These are phyloP conservation scores for Tachysurus vachellii DNA, from an alignment of 2,113 vertebrate genomes.

Conservation along the genomic window DNA sequence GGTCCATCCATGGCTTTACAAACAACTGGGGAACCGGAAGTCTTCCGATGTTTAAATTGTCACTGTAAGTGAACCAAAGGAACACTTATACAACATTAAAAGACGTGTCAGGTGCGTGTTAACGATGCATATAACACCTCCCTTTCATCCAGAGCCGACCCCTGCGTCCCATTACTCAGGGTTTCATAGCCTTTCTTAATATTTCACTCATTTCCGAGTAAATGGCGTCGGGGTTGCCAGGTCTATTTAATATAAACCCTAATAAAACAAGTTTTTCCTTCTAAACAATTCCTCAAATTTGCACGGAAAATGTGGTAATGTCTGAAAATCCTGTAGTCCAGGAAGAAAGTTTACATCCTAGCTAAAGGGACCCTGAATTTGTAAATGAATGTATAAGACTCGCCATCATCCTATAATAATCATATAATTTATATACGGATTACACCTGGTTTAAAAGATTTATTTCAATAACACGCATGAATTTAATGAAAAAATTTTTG, in stretches of 20 bases:
- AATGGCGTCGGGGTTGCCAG: background rate
- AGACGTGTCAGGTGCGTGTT: background rate
- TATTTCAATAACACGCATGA: no score
- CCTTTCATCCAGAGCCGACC: background rate
- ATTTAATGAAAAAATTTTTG: no score
- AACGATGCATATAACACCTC: background rate
- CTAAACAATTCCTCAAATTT: no score
- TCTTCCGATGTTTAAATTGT: background rate
- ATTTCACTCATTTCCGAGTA: background rate
- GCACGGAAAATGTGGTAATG: no score
- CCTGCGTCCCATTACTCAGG: background rate
- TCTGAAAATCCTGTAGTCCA: no score
- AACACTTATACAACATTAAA: background rate
- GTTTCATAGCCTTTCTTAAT: background rate
- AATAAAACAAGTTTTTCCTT: background rate
- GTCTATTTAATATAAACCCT: background rate
- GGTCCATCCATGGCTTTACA: conserved; percentile 48
- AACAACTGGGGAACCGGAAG: background rate
- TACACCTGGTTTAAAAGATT: no score
- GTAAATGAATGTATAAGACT: no score
- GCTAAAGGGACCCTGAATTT: no score
- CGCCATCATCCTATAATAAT: no score
- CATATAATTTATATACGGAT: no score
- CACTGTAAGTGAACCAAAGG: background rate
- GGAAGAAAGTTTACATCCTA: no score